Base-by-base conservation (phyloP, 2,797 vertebrate species). In the Thripadectes ignobilis region DNA sequence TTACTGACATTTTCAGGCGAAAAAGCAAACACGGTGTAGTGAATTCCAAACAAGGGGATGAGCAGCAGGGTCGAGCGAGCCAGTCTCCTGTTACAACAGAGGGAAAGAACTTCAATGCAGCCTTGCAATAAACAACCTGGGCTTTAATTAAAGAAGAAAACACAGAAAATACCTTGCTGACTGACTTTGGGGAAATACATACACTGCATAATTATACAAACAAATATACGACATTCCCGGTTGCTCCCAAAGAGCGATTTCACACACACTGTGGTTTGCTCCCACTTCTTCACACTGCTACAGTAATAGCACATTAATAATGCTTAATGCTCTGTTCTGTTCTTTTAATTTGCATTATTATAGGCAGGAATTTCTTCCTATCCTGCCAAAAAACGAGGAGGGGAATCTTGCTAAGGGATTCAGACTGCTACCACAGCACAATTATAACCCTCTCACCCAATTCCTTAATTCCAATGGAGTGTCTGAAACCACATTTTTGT, bases 1-100 rank as follows among this genome's bases (percentile, higher is more conserved):
- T 99, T 99, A 97, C 99, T 99, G 97, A 99, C 99, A 3, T 99
- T 99, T 97, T 99, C 99, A 3, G 99, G 99, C 41, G 99, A 99
- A 97, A 99, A 99, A 96, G 99, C 99, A 57, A 99, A 99, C 61
- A 99, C 99, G 1, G 99, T 99, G 98, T 99, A 99, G 98, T 99
- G 99, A 96, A 99, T 99, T 88, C 99, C 99, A 46, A 99, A 99
- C 68, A 99, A 97, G 4, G 99, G 99, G 96, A 99, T 99, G 96
- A 99, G 98, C 94, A 99, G 98, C 85, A 99, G 98, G 2, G 99
- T 99, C 92, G 99, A 99, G 39, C 99, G 99, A 23, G 99, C 99
- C 97, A 99, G 98, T 77, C 99, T 99, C 97, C 99, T 99, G 97
- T 95, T 43, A 22, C n/a, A 85, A 97, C 23, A 97, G 88, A 98